Evolutionary conservation across 2,888 invertebrate genomes (phyloP).

Genomic region (Papilio demoleus): DNA sequence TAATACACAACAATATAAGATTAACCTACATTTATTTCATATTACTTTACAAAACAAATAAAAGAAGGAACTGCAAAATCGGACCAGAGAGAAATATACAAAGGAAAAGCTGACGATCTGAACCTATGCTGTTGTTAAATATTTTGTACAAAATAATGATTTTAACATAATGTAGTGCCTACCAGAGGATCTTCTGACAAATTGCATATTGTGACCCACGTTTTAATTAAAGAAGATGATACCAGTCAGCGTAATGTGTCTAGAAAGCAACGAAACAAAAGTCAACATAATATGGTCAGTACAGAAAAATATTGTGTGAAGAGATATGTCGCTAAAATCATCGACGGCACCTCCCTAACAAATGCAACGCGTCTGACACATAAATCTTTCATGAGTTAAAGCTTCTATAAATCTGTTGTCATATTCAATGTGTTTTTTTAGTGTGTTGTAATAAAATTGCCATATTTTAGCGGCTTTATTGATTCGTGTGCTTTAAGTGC

Average conservation of each 20-base stretch:
- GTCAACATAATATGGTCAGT: no score
- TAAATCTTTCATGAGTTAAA: constrained; percentile 66
- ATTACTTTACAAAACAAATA: no score
- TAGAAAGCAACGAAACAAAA: background rate
- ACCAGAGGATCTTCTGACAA: background rate
- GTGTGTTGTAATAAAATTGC: constrained; percentile 58
- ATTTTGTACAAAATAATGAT: no score
- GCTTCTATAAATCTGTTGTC: constrained; percentile 62
- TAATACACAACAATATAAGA: background rate
- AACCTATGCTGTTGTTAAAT: no score
- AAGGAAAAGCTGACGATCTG: background rate
- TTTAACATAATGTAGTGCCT: no score
- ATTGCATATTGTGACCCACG: no score
- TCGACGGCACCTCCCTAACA: constrained; percentile 44
- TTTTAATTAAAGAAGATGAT: no score
- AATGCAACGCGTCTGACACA: constrained; percentile 57
- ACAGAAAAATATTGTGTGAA: background rate
- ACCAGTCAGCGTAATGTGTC: no score
- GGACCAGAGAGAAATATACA: background rate
- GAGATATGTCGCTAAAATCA: background rate
- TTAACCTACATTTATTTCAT: no score
- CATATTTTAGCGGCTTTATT: constrained; percentile 57
- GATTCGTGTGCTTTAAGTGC: constrained; percentile 57
- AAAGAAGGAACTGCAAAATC: background rate
- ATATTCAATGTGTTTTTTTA: constrained; percentile 53